A percentile compares a stretch with the other conserved stretches of the same genome.
Conservation (phyloP, 2,888 invertebrate species). For the Adelphocoris suturalis region DNA sequence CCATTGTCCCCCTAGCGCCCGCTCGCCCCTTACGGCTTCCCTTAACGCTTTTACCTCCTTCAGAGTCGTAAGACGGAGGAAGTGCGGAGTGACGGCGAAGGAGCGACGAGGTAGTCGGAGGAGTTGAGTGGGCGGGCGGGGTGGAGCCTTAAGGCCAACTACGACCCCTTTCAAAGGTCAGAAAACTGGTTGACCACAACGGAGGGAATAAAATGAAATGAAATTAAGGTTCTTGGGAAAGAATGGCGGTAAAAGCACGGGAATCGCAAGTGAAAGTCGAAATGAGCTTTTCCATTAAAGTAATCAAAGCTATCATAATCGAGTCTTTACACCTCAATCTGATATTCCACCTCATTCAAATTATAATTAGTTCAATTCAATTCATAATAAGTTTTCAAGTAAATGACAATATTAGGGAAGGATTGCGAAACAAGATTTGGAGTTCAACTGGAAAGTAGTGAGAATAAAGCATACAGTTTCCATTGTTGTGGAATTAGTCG, state of each 20-base stretch:
- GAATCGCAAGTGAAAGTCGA: neutral
- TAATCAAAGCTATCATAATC: neutral
- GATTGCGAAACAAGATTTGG: no score
- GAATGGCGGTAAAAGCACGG: neutral
- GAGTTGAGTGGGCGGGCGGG: neutral
- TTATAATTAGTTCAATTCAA: no score
- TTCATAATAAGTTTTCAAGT: no score
- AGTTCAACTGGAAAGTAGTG: no score
- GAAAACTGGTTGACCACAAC: slow-evolving; percentile 53
- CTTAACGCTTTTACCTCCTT: slow-evolving; percentile 54
- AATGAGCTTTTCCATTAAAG: neutral
- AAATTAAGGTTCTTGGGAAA: neutral
- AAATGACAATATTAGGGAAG: no score
- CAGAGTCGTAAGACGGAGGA: slow-evolving; percentile 15
- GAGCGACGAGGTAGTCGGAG: neutral
- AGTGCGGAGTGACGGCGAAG: neutral
- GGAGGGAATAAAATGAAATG: slow-evolving; percentile 51
- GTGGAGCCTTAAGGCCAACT: neutral
- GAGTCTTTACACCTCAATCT: no score
- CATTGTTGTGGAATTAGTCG: no score
- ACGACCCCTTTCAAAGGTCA: slow-evolving; percentile 54
- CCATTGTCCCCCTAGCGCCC: slow-evolving; percentile 31
- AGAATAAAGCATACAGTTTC: no score
- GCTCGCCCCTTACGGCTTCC: neutral
- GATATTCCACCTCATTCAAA: no score